These are phyloP conservation scores for Mixornis gularis DNA, from an alignment of 2,113 vertebrate genomes.

Conservation along the genomic window DNA sequence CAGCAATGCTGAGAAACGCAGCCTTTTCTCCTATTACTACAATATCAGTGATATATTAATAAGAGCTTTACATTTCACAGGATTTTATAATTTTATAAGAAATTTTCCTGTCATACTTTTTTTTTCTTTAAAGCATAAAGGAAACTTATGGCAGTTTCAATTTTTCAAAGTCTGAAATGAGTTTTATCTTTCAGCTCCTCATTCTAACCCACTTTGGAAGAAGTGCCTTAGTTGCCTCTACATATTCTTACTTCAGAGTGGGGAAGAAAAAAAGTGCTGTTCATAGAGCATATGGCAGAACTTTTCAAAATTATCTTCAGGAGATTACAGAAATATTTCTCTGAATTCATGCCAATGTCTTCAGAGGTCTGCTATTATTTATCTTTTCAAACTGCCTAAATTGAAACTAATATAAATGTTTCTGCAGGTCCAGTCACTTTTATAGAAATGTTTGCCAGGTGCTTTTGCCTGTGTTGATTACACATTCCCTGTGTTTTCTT, in stretches of 20 bases:
- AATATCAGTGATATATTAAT: not conserved
- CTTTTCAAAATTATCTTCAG: not conserved
- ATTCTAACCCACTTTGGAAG: not conserved
- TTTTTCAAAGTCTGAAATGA: not conserved
- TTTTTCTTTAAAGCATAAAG: not conserved
- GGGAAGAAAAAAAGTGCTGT: not conserved
- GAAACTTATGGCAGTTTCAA: not conserved
- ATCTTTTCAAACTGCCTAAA: not conserved
- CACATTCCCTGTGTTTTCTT: not conserved
- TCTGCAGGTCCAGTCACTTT: not conserved
- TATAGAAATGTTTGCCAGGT: accelerated
- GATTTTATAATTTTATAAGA: not conserved
- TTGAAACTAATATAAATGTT: not conserved
- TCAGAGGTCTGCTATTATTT: not conserved
- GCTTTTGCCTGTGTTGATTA: not conserved
- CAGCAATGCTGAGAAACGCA: not conserved
- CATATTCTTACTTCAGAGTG: not conserved
- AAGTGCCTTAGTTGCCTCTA: not conserved
- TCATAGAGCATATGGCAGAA: not conserved
- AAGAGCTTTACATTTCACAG: not conserved
- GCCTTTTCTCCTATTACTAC: not conserved
- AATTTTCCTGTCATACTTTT: not conserved
- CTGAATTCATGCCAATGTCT: not conserved
- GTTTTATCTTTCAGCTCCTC: not conserved
- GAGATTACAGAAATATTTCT: not conserved